A percentile compares a stretch with the other conserved stretches of the same genome.
These are phyloP conservation scores for Nomada flava DNA, from an alignment of 2,888 invertebrate species.

Conservation along the genomic window DNA sequence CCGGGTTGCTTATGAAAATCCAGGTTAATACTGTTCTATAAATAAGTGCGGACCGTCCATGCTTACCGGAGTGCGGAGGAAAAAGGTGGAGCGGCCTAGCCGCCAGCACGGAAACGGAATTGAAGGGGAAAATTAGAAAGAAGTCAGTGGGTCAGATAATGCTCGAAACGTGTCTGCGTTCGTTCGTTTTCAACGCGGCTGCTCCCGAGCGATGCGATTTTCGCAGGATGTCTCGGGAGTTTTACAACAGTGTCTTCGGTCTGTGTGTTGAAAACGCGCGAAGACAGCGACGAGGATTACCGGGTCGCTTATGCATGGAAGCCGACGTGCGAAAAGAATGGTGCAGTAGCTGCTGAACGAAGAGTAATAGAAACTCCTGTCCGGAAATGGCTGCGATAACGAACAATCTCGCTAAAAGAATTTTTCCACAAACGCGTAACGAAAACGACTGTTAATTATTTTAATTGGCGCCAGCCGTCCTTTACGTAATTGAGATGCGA, in stretches of 20 bases:
- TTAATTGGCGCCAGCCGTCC: background rate
- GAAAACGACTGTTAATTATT: background rate
- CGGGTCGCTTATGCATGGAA: no score
- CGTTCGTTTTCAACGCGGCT: conserved; percentile 10
- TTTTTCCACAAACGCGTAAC: no score
- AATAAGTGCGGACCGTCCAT: no score
- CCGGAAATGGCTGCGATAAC: no score
- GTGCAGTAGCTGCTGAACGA: no score
- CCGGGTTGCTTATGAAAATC: no score
- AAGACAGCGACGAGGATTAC: conserved; percentile 32
- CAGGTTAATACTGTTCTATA: no score
- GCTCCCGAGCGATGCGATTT: conserved; percentile 21
- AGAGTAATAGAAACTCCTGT: no score
- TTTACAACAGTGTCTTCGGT: conserved; percentile 14
- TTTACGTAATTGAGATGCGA: background rate
- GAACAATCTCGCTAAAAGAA: no score
- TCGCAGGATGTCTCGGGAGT: conserved; percentile 29
- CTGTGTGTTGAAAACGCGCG: conserved; percentile 2
- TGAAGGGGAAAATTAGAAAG: background rate
- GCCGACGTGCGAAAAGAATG: no score
- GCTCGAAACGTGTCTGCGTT: conserved; percentile 10
- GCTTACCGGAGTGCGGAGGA: background rate
- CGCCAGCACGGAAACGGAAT: background rate
- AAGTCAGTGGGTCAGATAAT: background rate
- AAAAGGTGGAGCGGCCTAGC: no score